These are phyloP conservation scores for Bufotes viridis DNA, from an alignment of 2,797 vertebrate species.

Conservation along the genomic window DNA sequence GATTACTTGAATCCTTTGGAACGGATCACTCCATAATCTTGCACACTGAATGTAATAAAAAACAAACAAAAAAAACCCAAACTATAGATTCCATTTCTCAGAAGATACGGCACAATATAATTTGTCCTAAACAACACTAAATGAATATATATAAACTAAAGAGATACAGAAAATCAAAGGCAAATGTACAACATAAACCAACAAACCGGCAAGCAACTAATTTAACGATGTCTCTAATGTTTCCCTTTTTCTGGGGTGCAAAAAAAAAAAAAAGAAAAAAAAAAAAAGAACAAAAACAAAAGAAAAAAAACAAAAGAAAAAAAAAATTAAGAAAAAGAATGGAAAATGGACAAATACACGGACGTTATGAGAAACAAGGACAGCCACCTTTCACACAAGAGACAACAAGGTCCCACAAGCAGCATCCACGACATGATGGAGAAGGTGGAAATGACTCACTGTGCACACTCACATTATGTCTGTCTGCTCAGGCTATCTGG, in stretches of 20 bases:
- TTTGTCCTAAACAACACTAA: constrained; percentile 99
- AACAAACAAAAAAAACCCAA: constrained; percentile 59
- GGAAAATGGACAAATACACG: constrained; percentile 86
- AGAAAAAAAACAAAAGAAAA: constrained; percentile 83
- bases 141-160: constrained; percentile 65
- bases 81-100: background rate
- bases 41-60: constrained; percentile 81
- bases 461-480: constrained; percentile 99
- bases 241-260: constrained; percentile 82
- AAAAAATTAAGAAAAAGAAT: constrained; percentile 82
- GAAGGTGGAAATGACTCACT: constrained; percentile 99
- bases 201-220: constrained; percentile 90
- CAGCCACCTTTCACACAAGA: constrained; percentile 96
- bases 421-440: constrained; percentile 97
- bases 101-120: constrained; percentile 70
- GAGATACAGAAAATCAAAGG: constrained; percentile 75
- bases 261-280: constrained; percentile 82
- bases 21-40: constrained; percentile 79
- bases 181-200: constrained; percentile 90
- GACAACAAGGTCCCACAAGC: constrained; percentile 87
- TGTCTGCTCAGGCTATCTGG: constrained; percentile 99
- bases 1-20: constrained; percentile 66
- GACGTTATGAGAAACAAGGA: constrained; percentile 86
- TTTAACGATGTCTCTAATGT: constrained; percentile 84
- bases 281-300: constrained; percentile 76